phyloP scores from a whole-genome alignment of 1,140 invertebrate species.

The Drosophila lowei region DNA sequence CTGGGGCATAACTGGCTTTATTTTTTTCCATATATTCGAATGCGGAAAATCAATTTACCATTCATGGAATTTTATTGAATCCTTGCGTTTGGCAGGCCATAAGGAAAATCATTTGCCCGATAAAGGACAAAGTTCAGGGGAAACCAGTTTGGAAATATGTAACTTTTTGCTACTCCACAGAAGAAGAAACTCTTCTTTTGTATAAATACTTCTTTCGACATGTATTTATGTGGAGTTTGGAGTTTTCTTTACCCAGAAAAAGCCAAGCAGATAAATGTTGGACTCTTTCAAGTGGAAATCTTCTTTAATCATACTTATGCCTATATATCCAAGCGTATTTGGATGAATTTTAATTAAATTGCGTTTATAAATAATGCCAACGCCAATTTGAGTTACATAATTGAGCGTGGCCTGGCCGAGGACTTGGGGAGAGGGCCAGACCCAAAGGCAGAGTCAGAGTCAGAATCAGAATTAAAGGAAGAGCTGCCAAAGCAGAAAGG shows the following conservation, averaged over 20 bases:
- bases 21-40: slow-evolving; percentile 6
- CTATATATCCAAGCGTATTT: no score
- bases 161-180: no score
- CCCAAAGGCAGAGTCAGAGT: slow-evolving; percentile 13
- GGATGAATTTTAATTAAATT: slow-evolving; percentile 72
- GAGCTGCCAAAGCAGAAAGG: slow-evolving; percentile 5
- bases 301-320: slow-evolving; percentile 6
- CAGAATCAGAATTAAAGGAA: neutral
- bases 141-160: neutral
- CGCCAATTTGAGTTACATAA: slow-evolving; percentile 71
- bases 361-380: slow-evolving; percentile 62
- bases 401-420: slow-evolving; percentile 37
- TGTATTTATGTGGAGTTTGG: no score
- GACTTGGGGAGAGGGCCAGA: no score
- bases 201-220: no score
- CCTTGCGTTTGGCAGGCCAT: neutral
- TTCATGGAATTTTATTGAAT: slow-evolving; percentile 1
- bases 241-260: no score
- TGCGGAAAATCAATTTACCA: slow-evolving; percentile 9
- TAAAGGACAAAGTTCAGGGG: neutral
- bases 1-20: slow-evolving; percentile 2
- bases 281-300: no score
- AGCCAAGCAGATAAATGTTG: no score
- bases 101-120: neutral
- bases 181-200: no score